Percentiles rank a stretch among this genome's conserved stretches.
Evolutionary conservation across 1,140 invertebrate species (phyloP).

Genomic region (Drosophila azteca): DNA sequence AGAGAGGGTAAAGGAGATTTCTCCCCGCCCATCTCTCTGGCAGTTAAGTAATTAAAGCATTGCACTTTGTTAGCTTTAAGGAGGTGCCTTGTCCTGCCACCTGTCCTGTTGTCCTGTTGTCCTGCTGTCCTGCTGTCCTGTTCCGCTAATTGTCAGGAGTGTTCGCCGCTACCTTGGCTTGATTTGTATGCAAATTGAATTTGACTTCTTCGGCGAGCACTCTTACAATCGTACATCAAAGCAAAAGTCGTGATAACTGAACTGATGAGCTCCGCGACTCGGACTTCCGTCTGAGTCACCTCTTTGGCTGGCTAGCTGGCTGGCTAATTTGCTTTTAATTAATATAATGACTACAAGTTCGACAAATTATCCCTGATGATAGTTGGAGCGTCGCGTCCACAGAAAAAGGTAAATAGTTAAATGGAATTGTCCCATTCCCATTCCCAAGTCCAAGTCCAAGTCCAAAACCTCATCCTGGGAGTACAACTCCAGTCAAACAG

Average conservation of each 20-base stretch:
- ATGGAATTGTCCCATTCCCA: constrained; percentile 13
- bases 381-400: constrained; percentile 31
- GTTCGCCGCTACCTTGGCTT: constrained; percentile 52
- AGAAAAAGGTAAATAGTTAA: constrained; percentile 63
- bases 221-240: constrained; percentile 44
- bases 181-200: constrained; percentile 81
- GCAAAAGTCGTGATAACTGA: constrained; percentile 35
- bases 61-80: constrained; percentile 73
- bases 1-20: no score
- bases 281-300: constrained; percentile 22
- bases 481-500: constrained; percentile 15
- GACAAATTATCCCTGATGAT: constrained; percentile 69
- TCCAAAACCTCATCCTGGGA: not conserved
- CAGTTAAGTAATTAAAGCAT: constrained; percentile 77
- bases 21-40: not conserved
- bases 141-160: constrained; percentile 63
- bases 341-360: constrained; percentile 79
- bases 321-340: constrained; percentile 80
- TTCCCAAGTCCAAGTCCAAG: constrained; percentile 13
- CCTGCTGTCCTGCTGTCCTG: constrained; percentile 2
- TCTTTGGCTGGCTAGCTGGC: constrained; percentile 35
- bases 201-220: constrained; percentile 29
- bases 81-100: constrained; percentile 21
- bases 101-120: constrained; percentile 26
- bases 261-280: constrained; percentile 14